phyloP scores from a whole-genome alignment of 2,797 vertebrate species.

The Gymnoscopelus microlampas region DNA sequence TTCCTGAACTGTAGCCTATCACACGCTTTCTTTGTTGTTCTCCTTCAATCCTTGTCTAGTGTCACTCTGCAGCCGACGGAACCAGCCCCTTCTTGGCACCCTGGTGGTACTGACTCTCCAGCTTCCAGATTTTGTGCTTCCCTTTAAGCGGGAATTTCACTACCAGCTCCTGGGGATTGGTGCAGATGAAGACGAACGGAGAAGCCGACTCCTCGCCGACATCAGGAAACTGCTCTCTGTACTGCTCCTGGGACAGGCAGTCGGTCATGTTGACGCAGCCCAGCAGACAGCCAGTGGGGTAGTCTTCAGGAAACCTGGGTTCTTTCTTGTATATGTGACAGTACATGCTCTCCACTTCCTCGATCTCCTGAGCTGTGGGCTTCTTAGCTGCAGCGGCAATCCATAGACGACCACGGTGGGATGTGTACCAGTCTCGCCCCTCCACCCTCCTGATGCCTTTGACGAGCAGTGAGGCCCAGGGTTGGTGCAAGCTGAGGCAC shows the following conservation, averaged over 20 bases:
- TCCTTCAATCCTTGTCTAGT: no score
- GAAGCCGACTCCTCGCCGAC: slow-evolving; percentile 92
- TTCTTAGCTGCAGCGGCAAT: slow-evolving; percentile 94
- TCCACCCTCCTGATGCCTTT: slow-evolving; percentile 96
- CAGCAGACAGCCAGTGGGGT: slow-evolving; percentile 93
- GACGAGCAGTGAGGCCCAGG: slow-evolving; percentile 94
- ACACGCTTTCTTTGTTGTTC: no score
- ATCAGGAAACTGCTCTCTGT: slow-evolving; percentile 88
- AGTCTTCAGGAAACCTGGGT: slow-evolving; percentile 85
- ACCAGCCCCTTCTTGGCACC: no score
- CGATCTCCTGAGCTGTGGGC: slow-evolving; percentile 89
- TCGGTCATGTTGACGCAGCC: slow-evolving; percentile 91
- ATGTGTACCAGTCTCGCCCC: slow-evolving; percentile 95
- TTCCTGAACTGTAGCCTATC: no score
- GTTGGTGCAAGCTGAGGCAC: slow-evolving; percentile 98
- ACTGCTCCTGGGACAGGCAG: slow-evolving; percentile 93
- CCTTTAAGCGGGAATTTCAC: slow-evolving; percentile 99
- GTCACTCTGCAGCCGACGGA: no score
- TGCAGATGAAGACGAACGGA: slow-evolving; percentile 96
- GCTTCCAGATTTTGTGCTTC: slow-evolving; percentile 98
- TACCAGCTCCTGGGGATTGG: slow-evolving; percentile 93
- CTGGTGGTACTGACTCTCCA: no score
- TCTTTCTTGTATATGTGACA: slow-evolving; percentile 83
- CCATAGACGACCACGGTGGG: slow-evolving; percentile 95
- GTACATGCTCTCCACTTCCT: slow-evolving; percentile 88